These are phyloP conservation scores for Fulmarus glacialis DNA, from an alignment of 2,113 vertebrate species.

Conservation along the genomic window DNA sequence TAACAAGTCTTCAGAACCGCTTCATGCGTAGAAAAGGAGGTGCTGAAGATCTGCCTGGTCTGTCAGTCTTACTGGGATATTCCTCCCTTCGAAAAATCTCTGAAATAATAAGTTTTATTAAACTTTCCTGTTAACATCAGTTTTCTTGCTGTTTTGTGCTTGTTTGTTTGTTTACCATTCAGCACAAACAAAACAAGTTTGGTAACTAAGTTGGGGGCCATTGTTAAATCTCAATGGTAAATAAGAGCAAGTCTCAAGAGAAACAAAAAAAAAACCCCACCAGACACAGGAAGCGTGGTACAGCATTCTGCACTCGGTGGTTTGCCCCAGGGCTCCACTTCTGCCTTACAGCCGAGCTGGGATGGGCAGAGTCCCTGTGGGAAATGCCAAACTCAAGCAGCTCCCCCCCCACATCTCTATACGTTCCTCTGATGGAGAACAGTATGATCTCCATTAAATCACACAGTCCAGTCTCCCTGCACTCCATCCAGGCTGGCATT, in stretches of 20 bases:
- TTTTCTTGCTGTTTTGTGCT: not conserved
- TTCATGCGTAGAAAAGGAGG: not conserved
- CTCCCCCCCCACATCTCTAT: too few species aligned
- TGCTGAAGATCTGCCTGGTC: not conserved
- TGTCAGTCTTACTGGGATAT: not conserved
- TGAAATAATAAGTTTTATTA: not conserved
- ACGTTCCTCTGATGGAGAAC: not conserved
- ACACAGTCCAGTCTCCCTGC: fast-evolving
- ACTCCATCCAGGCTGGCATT: fast-evolving
- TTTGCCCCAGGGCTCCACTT: not conserved
- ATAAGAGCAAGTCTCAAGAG: not conserved
- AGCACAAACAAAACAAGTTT: not conserved
- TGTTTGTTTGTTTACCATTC: not conserved
- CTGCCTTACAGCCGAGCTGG: not conserved
- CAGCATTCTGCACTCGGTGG: fast-evolving
- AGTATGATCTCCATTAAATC: not conserved
- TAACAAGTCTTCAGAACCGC: not conserved
- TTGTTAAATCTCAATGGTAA: not conserved
- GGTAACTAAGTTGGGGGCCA: not conserved
- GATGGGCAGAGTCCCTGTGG: not conserved
- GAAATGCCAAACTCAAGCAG: not conserved
- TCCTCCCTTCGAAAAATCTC: not conserved
- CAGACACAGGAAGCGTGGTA: fast-evolving
- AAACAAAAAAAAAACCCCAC: not conserved
- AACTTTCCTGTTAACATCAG: not conserved